Evolutionary conservation across 1,140 invertebrate species (phyloP).

Genomic region (Brachionus koreanus): DNA sequence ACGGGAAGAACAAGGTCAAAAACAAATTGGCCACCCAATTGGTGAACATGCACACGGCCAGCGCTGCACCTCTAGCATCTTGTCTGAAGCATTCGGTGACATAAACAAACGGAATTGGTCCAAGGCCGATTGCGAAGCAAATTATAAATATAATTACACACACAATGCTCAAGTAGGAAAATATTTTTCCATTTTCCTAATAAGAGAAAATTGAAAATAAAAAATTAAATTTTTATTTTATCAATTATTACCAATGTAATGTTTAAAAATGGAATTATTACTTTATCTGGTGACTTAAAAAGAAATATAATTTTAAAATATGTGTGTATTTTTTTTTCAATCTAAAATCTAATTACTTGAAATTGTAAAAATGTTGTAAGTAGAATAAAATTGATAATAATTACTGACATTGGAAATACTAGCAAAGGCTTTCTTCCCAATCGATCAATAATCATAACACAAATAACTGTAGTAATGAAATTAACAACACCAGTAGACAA

Average conservation of each 20-base stretch:
- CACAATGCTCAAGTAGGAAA: slow-evolving; percentile 76
- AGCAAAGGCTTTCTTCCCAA: slow-evolving; percentile 47
- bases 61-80: slow-evolving; percentile 89
- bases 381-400: slow-evolving; percentile 18
- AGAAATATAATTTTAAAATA: background rate
- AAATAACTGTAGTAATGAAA: slow-evolving; percentile 66
- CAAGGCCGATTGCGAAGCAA: slow-evolving; percentile 79
- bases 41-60: slow-evolving; percentile 68
- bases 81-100: slow-evolving; percentile 92
- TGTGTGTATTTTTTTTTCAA: background rate
- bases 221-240: background rate
- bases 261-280: background rate
- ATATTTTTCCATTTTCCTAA: slow-evolving; percentile 64
- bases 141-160: slow-evolving; percentile 76
- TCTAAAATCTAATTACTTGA: background rate
- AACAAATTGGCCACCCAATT: slow-evolving; percentile 48
- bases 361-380: slow-evolving; percentile 19
- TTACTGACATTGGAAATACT: background rate
- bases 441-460: slow-evolving; percentile 55
- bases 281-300: background rate
- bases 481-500: slow-evolving; percentile 70
- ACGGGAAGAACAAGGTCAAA: slow-evolving; percentile 46
- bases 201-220: slow-evolving; percentile 1
- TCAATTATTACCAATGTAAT: background rate
- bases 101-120: slow-evolving; percentile 87